Evolutionary conservation across 2,888 invertebrate genomes (phyloP), one percentile per base, ranked within the genome.

Genomic region (Bembecia ichneumoniformis): DNA sequence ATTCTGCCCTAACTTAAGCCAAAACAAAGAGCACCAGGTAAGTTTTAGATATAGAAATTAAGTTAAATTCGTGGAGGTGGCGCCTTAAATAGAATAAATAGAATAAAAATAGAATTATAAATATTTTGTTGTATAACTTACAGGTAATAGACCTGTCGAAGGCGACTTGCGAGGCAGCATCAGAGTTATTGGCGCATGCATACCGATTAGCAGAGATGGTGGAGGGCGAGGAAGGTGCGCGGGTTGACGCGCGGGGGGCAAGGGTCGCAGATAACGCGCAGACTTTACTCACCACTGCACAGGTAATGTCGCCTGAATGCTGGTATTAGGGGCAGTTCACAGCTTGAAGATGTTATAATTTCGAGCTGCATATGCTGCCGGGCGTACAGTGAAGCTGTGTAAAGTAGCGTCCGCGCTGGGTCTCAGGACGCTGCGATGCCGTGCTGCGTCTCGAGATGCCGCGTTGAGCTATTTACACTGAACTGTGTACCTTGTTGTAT

Each of bases 11-110:
- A 54, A 54, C 2, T 54, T 58, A 3, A 61, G 63, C 2, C 51
- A 47, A 14, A 54, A 55, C 2, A 64, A 58, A 3, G 69, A 74
- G 46, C 60, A 68, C 15, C 52, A 67, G 64, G 77, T 77, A 20
- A 28, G 28, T 28, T 28, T 28, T 9, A 28, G 28, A 28, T 28
- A 28, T 28, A 28, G 28, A 28, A 28, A 28, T 28, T 9, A 28
- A 9, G 28, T n/a, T n/a, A n/a, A n/a, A n/a, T n/a, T n/a, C n/a
- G n/a, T n/a, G n/a, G n/a, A n/a, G n/a, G n/a, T n/a, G n/a, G n/a
- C n/a, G n/a, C n/a, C n/a, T n/a, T n/a, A n/a, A n/a, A n/a, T n/a
- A n/a, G n/a, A n/a, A n/a, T n/a, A n/a, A n/a, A n/a, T n/a, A n/a
- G n/a, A n/a, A n/a, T 17, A 4, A 3, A 3, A 17, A 17, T 17